Conservation (phyloP, 2,113 vertebrate genomes). For the Psettodes erumei region DNA sequence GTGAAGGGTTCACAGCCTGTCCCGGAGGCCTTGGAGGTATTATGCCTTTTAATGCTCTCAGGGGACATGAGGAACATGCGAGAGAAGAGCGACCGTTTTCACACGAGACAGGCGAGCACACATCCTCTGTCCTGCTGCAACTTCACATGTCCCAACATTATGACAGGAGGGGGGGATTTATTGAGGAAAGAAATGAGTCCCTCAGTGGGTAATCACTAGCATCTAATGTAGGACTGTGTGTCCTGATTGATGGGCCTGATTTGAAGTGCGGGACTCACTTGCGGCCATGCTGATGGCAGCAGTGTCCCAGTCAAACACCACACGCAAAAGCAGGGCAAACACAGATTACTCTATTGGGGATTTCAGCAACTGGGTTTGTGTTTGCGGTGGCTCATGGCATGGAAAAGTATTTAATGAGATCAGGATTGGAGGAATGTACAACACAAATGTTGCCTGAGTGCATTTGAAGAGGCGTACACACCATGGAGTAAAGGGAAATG, state of each 20-base stretch:
- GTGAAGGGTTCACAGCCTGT: slow-evolving; percentile 35
- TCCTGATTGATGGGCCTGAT: slow-evolving; percentile 21
- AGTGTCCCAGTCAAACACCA: slow-evolving; percentile 19
- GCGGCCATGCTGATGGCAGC: slow-evolving; percentile 55
- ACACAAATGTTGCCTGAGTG: no score
- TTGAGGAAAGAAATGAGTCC: slow-evolving; percentile 13
- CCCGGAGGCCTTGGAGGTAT: slow-evolving; percentile 25
- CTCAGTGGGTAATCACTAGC: neutral
- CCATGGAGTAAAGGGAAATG: neutral
- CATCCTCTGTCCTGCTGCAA: slow-evolving; percentile 20
- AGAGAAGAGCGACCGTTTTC: slow-evolving; percentile 4
- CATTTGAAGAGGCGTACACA: neutral
- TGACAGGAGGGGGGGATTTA: neutral
- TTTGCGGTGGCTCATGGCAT: neutral
- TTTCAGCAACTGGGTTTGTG: slow-evolving; percentile 25
- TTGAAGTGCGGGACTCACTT: neutral
- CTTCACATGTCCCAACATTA: slow-evolving; percentile 29
- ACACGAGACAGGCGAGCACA: slow-evolving; percentile 4
- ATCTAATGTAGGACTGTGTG: neutral
- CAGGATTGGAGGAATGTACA: neutral
- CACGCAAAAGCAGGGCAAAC: slow-evolving; percentile 46
- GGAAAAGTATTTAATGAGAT: slow-evolving; percentile 4
- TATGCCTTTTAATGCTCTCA: slow-evolving; percentile 51
- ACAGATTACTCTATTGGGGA: slow-evolving; percentile 49
- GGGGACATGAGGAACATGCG: slow-evolving; percentile 11